phyloP scores from a whole-genome alignment of 2,113 vertebrate genomes.

The Pao palembangensis region DNA sequence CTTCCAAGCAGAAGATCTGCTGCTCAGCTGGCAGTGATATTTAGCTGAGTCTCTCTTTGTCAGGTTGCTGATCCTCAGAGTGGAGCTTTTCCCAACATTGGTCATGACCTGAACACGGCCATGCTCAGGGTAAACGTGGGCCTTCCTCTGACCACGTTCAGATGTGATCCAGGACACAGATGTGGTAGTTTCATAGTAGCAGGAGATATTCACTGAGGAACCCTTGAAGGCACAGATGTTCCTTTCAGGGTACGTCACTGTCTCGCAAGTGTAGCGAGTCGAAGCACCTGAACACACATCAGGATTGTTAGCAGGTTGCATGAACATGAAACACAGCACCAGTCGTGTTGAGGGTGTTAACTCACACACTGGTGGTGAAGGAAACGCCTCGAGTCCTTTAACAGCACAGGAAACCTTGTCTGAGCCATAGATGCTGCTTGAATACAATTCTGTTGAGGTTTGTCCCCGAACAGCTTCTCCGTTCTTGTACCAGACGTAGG shows the following conservation, averaged over 20 bases:
- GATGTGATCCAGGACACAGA: slow-evolving; percentile 3
- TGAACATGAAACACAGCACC: no score
- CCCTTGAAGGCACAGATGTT: slow-evolving; percentile 24
- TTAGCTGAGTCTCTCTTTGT: slow-evolving; percentile 23
- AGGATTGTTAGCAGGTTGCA: no score
- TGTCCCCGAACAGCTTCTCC: accelerated
- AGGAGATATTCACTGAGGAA: slow-evolving; percentile 21
- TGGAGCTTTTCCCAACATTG: neutral
- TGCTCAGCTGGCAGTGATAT: slow-evolving; percentile 21
- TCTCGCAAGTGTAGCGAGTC: neutral
- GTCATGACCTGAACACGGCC: neutral
- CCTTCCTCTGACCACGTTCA: neutral
- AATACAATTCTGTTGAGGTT: no score
- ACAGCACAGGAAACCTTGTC: slow-evolving; percentile 24
- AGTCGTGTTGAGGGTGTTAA: neutral
- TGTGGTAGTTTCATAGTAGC: neutral
- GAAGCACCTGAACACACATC: slow-evolving; percentile 7
- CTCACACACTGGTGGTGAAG: slow-evolving; percentile 23
- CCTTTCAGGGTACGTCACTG: neutral
- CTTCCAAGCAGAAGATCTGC: accelerated
- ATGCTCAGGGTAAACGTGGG: no score
- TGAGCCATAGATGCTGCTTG: accelerated
- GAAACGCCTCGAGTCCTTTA: neutral
- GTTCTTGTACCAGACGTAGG: slow-evolving; percentile 26
- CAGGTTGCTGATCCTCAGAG: slow-evolving; percentile 25